These are phyloP conservation scores for Carollia perspicillata DNA, from an alignment of 2,113 vertebrate genomes.

Conservation along the genomic window DNA sequence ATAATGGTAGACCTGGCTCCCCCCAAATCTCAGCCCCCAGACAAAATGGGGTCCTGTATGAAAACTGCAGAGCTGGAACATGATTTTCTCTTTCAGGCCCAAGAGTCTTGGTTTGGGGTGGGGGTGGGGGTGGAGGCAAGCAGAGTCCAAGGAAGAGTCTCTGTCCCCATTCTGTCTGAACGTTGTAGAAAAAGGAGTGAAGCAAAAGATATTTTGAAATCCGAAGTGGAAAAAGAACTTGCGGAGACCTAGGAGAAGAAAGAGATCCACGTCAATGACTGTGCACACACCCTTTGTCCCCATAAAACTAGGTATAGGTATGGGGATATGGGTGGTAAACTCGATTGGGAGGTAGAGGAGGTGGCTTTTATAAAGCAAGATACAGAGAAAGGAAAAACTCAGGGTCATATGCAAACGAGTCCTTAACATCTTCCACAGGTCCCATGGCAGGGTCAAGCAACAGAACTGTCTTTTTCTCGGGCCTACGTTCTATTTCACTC, in stretches of 20 bases:
- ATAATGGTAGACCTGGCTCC: conserved; percentile 17
- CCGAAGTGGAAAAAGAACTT: neutral
- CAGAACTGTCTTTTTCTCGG: neutral
- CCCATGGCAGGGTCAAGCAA: neutral
- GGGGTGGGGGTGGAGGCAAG: neutral
- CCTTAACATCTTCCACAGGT: neutral
- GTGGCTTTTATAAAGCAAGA: neutral
- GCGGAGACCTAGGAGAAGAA: neutral
- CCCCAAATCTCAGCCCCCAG: neutral
- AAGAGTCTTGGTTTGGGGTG: neutral
- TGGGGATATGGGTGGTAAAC: neutral
- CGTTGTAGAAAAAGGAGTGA: neutral
- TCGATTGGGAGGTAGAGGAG: no score
- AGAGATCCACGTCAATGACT: neutral
- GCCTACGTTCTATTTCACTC: neutral
- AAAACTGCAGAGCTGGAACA: neutral
- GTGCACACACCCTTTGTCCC: neutral
- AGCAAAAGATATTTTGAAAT: neutral
- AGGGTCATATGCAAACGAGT: neutral
- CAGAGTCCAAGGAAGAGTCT: neutral
- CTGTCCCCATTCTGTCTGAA: neutral
- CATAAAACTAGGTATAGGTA: no score
- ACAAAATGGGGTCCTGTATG: neutral
- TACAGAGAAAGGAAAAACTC: neutral
- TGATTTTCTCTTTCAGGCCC: neutral